Percentiles rank a stretch among this genome's conserved stretches.
Conservation (phyloP, 2,888 invertebrate genomes). For the Melitaea athalia region DNA sequence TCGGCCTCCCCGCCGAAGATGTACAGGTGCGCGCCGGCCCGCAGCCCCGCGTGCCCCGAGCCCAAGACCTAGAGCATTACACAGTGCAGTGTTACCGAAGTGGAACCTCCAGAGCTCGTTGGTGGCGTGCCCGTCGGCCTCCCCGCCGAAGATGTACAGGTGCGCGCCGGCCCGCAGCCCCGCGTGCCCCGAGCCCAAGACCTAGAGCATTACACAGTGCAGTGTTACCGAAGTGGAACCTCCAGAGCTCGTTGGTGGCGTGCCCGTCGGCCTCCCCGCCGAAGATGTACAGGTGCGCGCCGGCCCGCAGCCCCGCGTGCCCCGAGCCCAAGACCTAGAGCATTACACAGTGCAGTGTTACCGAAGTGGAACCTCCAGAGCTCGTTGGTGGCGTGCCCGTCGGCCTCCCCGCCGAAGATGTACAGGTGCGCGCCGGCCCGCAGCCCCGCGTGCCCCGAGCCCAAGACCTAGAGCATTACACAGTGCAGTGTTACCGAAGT, state of each 20-base stretch:
- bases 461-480: too few relatives aligned
- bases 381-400: conserved; percentile 87
- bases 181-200: too few relatives aligned
- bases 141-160: conserved; percentile 91
- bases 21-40: conserved; percentile 87
- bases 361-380: conserved; percentile 93
- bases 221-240: conserved; percentile 88
- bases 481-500: conserved; percentile 83
- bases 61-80: too few relatives aligned
- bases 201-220: too few relatives aligned
- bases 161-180: too few relatives aligned
- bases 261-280: conserved; percentile 89
- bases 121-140: conserved; percentile 85
- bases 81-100: conserved; percentile 81
- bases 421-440: conserved; percentile 87
- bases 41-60: too few relatives aligned
- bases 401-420: conserved; percentile 90
- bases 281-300: conserved; percentile 88
- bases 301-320: too few relatives aligned
- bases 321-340: too few relatives aligned
- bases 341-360: conserved; percentile 48
- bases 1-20: conserved; percentile 90
- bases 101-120: conserved; percentile 93
- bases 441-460: too few relatives aligned
- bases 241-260: conserved; percentile 89